These are phyloP conservation scores for Lasioglossum leucozonium DNA, from an alignment of 2,888 invertebrate genomes.

Conservation along the genomic window DNA sequence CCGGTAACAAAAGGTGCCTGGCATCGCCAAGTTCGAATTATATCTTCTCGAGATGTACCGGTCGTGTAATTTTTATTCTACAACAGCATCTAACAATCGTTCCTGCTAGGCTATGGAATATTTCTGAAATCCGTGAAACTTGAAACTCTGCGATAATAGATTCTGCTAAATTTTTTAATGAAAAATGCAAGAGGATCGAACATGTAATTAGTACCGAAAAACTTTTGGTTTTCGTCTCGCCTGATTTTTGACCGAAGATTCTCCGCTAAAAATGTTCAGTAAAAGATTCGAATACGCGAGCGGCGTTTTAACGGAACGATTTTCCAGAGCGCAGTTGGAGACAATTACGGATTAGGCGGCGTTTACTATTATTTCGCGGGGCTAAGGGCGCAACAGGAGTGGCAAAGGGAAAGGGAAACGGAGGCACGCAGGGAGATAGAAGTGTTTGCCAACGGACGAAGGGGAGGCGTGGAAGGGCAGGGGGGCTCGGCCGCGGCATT, in stretches of 20 bases:
- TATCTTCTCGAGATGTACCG: neutral
- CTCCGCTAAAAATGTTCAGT: neutral
- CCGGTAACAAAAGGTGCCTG: neutral
- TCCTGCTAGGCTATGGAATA: neutral
- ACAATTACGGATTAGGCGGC: slow-evolving; percentile 14
- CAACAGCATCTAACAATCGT: neutral
- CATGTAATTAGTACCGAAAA: neutral
- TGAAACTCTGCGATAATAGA: too few relatives aligned
- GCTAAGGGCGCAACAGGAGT: too few relatives aligned
- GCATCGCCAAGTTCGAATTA: neutral
- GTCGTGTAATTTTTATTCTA: too few relatives aligned
- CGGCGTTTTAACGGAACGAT: neutral
- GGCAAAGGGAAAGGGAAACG: neutral
- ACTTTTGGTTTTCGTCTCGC: too few relatives aligned
- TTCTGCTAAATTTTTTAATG: too few relatives aligned
- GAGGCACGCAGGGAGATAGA: neutral
- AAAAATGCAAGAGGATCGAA: neutral
- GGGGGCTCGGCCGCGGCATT: slow-evolving; percentile 48
- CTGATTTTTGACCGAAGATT: too few relatives aligned
- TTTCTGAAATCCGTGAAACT: neutral
- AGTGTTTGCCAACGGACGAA: neutral
- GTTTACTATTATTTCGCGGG: slow-evolving; percentile 24
- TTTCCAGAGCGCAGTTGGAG: neutral
- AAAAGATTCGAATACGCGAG: neutral
- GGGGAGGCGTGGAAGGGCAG: neutral